Percentiles rank a stretch among this genome's conserved stretches.
These are phyloP conservation scores for Punctoribates punctum DNA, from an alignment of 2,888 invertebrate genomes.

Conservation along the genomic window DNA sequence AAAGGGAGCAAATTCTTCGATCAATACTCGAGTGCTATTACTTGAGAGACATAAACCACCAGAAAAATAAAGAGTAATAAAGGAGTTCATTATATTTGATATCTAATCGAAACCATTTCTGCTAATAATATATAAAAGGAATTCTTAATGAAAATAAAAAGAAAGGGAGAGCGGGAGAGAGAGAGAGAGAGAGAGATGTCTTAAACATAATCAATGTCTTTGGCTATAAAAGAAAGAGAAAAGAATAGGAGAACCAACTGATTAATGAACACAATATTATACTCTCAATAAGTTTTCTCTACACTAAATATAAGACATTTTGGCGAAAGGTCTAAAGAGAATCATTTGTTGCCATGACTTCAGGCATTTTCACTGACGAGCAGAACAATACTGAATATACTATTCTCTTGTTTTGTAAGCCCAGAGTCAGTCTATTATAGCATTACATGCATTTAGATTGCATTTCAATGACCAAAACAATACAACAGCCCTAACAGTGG, in stretches of 20 bases:
- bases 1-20: too few relatives aligned
- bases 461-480: slow-evolving; percentile 33
- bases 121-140: too few relatives aligned
- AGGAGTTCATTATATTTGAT: too few relatives aligned
- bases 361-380: background rate
- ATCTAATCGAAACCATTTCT: too few relatives aligned
- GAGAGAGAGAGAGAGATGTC: background rate
- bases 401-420: background rate
- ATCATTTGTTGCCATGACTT: slow-evolving; percentile 38
- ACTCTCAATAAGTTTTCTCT: slow-evolving; percentile 17
- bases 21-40: too few relatives aligned
- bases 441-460: slow-evolving; percentile 30
- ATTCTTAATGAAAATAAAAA: background rate
- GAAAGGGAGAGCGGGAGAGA: background rate
- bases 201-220: slow-evolving; percentile 21
- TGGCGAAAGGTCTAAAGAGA: slow-evolving; percentile 35
- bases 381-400: background rate
- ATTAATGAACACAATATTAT: slow-evolving; percentile 33
- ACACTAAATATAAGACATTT: slow-evolving; percentile 19
- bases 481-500: background rate
- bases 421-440: background rate
- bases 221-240: background rate
- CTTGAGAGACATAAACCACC: too few relatives aligned
- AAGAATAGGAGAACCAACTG: background rate
- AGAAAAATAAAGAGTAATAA: too few relatives aligned